These are phyloP conservation scores for Platyrinchus mystaceus DNA, from an alignment of 2,797 vertebrate species.

Conservation along the genomic window DNA sequence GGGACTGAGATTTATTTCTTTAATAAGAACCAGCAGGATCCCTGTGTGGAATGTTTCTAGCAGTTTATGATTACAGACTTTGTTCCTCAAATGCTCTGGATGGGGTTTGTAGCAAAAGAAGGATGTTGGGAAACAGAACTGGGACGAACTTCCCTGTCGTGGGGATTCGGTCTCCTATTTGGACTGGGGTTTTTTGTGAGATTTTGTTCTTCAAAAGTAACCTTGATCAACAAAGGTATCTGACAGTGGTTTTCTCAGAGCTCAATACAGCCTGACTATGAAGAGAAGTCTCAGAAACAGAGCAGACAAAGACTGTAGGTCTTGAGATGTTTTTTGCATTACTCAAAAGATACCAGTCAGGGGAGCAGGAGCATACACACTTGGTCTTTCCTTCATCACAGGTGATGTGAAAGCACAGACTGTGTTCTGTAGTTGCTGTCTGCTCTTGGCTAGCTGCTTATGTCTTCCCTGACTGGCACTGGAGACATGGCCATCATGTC, in stretches of 20 bases:
- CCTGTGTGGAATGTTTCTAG: constrained; percentile 40
- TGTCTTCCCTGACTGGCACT: background rate
- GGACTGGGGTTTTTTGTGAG: background rate
- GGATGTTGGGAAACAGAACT: background rate
- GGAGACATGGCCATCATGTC: background rate
- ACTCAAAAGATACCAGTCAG: background rate
- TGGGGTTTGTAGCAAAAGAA: constrained; percentile 25
- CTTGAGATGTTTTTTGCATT: background rate
- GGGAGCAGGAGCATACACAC: background rate
- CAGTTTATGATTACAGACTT: constrained; percentile 48
- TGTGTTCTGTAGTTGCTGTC: background rate
- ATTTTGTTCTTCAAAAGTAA: background rate
- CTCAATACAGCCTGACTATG: background rate
- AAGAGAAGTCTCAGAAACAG: background rate
- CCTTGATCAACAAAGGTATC: background rate
- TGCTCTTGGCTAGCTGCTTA: background rate
- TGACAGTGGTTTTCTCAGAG: background rate
- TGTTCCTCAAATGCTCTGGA: background rate
- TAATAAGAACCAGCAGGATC: constrained; percentile 63
- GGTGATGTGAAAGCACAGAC: background rate
- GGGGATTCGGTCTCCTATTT: background rate
- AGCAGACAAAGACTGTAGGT: background rate
- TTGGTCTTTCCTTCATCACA: background rate
- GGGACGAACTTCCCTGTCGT: background rate
- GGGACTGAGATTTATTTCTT: constrained; percentile 69